These are phyloP conservation scores for Melieria omissa DNA, from an alignment of 2,888 invertebrate genomes.

Conservation along the genomic window DNA sequence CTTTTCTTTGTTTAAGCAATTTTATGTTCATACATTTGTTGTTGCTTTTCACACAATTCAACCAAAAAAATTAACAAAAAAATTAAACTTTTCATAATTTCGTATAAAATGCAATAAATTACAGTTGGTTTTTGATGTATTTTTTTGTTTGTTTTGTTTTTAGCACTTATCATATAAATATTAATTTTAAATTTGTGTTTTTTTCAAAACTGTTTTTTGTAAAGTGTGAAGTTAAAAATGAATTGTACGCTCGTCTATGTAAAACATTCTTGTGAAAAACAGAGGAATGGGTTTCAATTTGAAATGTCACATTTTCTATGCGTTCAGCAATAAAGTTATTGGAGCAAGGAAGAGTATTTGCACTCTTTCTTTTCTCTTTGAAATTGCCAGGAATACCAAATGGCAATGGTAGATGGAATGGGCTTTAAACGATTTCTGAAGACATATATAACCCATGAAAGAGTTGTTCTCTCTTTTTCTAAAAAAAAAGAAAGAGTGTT, in stretches of 20 bases:
- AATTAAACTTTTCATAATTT: slow-evolving; percentile 38
- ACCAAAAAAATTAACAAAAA: slow-evolving; percentile 34
- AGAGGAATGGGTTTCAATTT: too few relatives aligned
- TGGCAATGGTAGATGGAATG: too few relatives aligned
- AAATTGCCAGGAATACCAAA: too few relatives aligned
- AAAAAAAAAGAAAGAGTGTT: too few relatives aligned
- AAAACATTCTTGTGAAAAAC: too few relatives aligned
- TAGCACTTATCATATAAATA: slow-evolving; percentile 25
- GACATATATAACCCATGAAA: too few relatives aligned
- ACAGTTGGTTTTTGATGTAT: slow-evolving; percentile 13
- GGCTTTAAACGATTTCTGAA: too few relatives aligned
- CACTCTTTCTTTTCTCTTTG: background rate
- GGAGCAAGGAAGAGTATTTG: background rate
- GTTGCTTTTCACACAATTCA: slow-evolving; percentile 36
- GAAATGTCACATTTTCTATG: too few relatives aligned
- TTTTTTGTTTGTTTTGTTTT: slow-evolving; percentile 17
- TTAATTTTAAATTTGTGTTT: slow-evolving; percentile 31
- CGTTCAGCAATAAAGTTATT: too few relatives aligned
- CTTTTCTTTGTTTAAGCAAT: slow-evolving; percentile 42
- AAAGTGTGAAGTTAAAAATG: slow-evolving; percentile 12
- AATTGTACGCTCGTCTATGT: too few relatives aligned
- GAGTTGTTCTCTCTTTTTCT: too few relatives aligned
- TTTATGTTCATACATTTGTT: slow-evolving; percentile 30
- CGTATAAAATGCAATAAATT: slow-evolving; percentile 36
- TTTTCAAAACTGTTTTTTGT: slow-evolving; percentile 28